Evolutionary conservation across 2,113 vertebrate species (phyloP), one percentile per base, ranked within the genome.

Genomic region (Eira barbara): DNA sequence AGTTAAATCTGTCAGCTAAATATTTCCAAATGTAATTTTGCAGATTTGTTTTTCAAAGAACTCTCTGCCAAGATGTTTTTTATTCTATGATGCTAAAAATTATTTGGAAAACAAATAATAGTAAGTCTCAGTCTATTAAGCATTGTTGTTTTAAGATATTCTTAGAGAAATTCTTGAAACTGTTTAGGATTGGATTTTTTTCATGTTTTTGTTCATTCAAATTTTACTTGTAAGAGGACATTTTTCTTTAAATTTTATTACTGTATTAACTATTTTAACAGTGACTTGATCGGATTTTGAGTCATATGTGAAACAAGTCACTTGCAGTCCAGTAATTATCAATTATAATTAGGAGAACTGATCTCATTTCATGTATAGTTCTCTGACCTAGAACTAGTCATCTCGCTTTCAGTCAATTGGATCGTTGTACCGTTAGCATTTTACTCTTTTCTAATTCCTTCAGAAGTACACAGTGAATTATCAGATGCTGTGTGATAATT

Each of bases 371-470:
- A n/a, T 91, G 21, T 95, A 29, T 93, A 47, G 74, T 95, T 97
- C 90, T 91, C 74, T 95, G 90, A 97, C 91, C 94, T 89, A 96
- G 95, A 97, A 96, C 91, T 95, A 97, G 97, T 98, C 97, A 95
- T 95, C 92, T 97, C 27, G 20, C 83, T 97, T 96, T 97, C 95
- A 94, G 97, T 96, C 96, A 98, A 90, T 98, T 98, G 97, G 94
- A 97, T 97, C 94, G 73, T 94, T 95, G 47, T 86, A 76, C 73
- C 88, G 71, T 91, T 97, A 94, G 39, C 59, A 71, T 94, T 95
- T 93, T 90, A 78, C 67, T 90, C 23, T 91, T 94, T 95, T 84
- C 71, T 49, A 47, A 18, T 91, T 89, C 49, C 80, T 92, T 97
- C 25, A 92, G 36, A 97, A 96, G 57, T 88, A 31, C 2, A 84